These are phyloP conservation scores for Onthophagus sagittarius DNA, from an alignment of 2,888 invertebrate genomes.

Conservation along the genomic window DNA sequence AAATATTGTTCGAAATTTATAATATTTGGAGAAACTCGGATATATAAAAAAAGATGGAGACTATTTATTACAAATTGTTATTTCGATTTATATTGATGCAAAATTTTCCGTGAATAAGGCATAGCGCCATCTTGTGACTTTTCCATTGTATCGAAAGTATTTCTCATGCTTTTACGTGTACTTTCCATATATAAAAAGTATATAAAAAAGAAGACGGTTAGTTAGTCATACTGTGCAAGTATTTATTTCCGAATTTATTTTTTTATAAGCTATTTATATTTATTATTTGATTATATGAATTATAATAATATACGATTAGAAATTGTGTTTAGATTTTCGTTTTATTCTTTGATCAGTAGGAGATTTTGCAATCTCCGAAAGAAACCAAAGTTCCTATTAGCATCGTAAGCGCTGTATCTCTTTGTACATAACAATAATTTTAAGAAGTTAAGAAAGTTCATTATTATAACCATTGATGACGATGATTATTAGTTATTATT, in stretches of 20 bases:
- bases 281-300: not conserved
- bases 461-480: conserved; percentile 3
- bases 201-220: not conserved
- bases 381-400: conserved; percentile 63
- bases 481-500: too few species aligned
- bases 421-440: conserved; percentile 17
- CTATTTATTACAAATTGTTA: conserved; percentile 13
- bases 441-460: conserved; percentile 18
- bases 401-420: conserved; percentile 35
- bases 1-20: conserved; percentile 6
- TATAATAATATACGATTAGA: not conserved
- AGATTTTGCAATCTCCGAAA: conserved; percentile 49
- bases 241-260: conserved; percentile 20
- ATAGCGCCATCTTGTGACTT: conserved; percentile 7
- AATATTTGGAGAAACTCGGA: conserved; percentile 12
- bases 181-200: not conserved
- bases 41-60: conserved; percentile 9
- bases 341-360: conserved; percentile 18
- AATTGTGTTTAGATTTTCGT: conserved; percentile 6
- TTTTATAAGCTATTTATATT: conserved; percentile 14
- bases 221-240: conserved; percentile 10
- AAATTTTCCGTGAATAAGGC: conserved; percentile 9
- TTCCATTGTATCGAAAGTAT: conserved; percentile 13
- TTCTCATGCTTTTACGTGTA: conserved; percentile 1
- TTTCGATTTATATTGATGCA: conserved; percentile 2